These are phyloP conservation scores for Gandaritis pyraliata DNA, from an alignment of 2,888 invertebrate species.

Conservation along the genomic window DNA sequence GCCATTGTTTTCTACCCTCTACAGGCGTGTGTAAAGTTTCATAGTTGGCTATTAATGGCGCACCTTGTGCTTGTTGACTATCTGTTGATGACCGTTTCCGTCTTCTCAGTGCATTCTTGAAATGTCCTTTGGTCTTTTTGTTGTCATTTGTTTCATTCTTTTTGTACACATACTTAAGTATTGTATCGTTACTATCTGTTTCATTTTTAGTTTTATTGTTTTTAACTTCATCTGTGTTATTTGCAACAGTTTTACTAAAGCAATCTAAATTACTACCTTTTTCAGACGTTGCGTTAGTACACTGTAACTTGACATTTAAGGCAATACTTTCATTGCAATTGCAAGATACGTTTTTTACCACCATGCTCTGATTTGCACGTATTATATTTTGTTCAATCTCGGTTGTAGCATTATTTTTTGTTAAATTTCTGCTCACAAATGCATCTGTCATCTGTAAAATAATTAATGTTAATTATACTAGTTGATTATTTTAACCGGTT, in stretches of 20 bases:
- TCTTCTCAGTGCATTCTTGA: slow-evolving; percentile 65
- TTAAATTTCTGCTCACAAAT: slow-evolving; percentile 44
- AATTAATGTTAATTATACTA: slow-evolving; percentile 10
- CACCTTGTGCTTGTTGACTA: slow-evolving; percentile 44
- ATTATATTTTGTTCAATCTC: slow-evolving; percentile 19
- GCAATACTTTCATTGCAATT: slow-evolving; percentile 37
- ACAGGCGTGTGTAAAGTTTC: slow-evolving; percentile 57
- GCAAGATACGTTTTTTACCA: slow-evolving; percentile 13
- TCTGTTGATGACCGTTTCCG: slow-evolving; percentile 51
- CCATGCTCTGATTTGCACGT: slow-evolving; percentile 15
- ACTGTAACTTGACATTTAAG: slow-evolving; percentile 16
- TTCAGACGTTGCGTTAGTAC: slow-evolving; percentile 16
- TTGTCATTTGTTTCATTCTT: slow-evolving; percentile 47
- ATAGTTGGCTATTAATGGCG: slow-evolving; percentile 63
- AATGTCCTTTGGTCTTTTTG: slow-evolving; percentile 59
- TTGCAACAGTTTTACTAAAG: slow-evolving; percentile 1
- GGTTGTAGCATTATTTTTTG: slow-evolving; percentile 33
- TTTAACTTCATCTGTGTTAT: background rate
- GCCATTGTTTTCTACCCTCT: slow-evolving; percentile 43
- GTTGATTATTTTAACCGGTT: no score
- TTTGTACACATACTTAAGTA: slow-evolving; percentile 69
- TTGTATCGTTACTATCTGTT: slow-evolving; percentile 49
- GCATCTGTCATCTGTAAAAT: slow-evolving; percentile 69
- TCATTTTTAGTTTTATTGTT: slow-evolving; percentile 40
- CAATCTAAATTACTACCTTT: slow-evolving; percentile 8